Percentiles rank a stretch among this genome's conserved stretches.
Evolutionary conservation across 2,113 vertebrate species (phyloP).

Genomic region (Motacilla tschutschensis): DNA sequence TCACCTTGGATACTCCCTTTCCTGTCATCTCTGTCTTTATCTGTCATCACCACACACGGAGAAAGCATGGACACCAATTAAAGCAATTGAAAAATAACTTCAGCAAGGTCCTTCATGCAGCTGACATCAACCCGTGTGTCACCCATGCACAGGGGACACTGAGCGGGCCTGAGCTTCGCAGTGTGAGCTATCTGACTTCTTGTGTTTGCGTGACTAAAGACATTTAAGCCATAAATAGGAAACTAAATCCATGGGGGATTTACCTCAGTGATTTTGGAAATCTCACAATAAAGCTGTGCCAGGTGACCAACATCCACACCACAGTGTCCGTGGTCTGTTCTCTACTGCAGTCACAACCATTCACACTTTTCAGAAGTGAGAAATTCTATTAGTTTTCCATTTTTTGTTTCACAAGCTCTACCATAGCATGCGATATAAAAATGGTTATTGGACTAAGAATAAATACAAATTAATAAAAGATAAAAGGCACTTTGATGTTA

Average conservation of each 20-base stretch:
- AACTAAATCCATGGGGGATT: background rate
- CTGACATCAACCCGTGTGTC: background rate
- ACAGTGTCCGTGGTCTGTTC: background rate
- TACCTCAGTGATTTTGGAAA: background rate
- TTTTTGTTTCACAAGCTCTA: background rate
- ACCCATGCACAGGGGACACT: background rate
- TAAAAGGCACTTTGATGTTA: constrained; percentile 55
- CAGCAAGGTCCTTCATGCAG: background rate
- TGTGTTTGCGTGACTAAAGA: background rate
- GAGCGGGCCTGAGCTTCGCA: background rate
- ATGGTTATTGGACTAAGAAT: constrained; percentile 26
- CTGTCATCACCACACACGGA: background rate
- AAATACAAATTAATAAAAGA: constrained; percentile 45
- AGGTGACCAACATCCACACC: background rate
- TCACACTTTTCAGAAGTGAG: background rate
- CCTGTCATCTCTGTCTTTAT: background rate
- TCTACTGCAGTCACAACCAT: rapidly evolving
- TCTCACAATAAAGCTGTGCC: background rate
- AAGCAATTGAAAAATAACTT: background rate
- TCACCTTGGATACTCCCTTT: background rate
- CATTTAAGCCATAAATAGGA: background rate
- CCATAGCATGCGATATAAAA: background rate
- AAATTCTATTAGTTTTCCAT: background rate
- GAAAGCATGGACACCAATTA: background rate
- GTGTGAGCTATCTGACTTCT: background rate